Conservation (phyloP, 2,797 vertebrate species). For the Botia almorhae region DNA sequence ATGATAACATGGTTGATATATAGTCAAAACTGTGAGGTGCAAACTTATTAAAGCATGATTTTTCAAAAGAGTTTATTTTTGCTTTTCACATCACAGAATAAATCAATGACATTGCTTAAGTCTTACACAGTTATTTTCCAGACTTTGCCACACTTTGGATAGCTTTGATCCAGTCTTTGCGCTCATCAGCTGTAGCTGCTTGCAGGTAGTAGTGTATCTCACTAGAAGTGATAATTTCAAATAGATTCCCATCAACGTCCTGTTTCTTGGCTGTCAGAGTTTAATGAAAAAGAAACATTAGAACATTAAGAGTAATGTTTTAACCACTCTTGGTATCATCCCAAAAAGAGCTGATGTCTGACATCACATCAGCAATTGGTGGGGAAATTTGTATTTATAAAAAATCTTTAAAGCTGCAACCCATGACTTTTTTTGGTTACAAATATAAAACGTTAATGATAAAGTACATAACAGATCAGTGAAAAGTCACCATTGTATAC, state of each 20-base stretch:
- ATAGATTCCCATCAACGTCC: conserved; percentile 88
- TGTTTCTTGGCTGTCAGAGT: conserved; percentile 82
- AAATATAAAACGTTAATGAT: too few species aligned
- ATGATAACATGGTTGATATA: neutral
- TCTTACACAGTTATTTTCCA: conserved; percentile 81
- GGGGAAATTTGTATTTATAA: too few species aligned
- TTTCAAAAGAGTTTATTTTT: neutral
- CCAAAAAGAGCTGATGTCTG: neutral
- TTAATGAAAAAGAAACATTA: conserved; percentile 11
- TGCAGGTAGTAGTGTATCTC: conserved; percentile 92
- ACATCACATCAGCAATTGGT: neutral
- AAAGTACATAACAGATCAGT: too few species aligned
- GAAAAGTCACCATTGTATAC: too few species aligned
- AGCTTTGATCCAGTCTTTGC: conserved; percentile 93
- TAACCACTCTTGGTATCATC: neutral
- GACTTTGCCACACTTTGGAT: conserved; percentile 87
- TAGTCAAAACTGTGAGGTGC: neutral
- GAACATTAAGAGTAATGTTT: neutral
- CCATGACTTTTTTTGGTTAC: too few species aligned
- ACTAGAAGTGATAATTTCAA: conserved; percentile 95
- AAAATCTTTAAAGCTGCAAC: too few species aligned
- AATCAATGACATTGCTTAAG: neutral
- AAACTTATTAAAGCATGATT: neutral
- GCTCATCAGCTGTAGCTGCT: conserved; percentile 86
- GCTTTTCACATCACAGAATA: neutral